Evolutionary conservation across 1,140 invertebrate genomes (phyloP).

Genomic region (Pogonomyrmex californicus): DNA sequence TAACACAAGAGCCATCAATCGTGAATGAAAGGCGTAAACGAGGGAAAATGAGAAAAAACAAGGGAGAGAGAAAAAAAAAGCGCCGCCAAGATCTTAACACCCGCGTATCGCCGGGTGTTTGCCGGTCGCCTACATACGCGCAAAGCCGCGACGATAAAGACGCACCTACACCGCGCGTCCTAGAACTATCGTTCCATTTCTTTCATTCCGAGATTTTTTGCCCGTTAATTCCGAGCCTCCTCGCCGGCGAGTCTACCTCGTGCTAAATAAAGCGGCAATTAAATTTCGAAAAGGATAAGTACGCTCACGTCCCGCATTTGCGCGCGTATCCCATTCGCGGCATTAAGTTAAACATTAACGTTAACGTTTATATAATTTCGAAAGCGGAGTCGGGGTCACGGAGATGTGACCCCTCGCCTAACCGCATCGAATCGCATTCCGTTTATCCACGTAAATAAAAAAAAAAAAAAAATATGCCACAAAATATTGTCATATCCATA

Average conservation of each 20-base stretch:
- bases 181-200: constrained; percentile 13
- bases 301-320: constrained; percentile 43
- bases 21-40: constrained; percentile 66
- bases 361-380: constrained; percentile 16
- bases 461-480: too few species aligned
- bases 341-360: background rate
- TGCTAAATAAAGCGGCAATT: background rate
- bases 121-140: constrained; percentile 66
- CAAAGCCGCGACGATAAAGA: constrained; percentile 74
- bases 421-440: background rate
- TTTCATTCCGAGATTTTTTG: background rate
- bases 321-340: constrained; percentile 14
- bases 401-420: constrained; percentile 23
- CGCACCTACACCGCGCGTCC: constrained; percentile 35
- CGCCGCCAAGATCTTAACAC: constrained; percentile 64
- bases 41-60: constrained; percentile 55
- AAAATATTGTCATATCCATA: background rate
- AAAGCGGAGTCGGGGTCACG: constrained; percentile 24
- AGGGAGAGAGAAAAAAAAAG: constrained; percentile 49
- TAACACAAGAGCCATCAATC: constrained; percentile 5
- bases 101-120: constrained; percentile 61
- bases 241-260: background rate
- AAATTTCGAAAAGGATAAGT: background rate
- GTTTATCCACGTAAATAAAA: too few species aligned
- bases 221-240: background rate